Evolutionary conservation across 1,140 invertebrate species (phyloP), one percentile per base, ranked within the genome.

Genomic region (Anagrus nilaparvatae): DNA sequence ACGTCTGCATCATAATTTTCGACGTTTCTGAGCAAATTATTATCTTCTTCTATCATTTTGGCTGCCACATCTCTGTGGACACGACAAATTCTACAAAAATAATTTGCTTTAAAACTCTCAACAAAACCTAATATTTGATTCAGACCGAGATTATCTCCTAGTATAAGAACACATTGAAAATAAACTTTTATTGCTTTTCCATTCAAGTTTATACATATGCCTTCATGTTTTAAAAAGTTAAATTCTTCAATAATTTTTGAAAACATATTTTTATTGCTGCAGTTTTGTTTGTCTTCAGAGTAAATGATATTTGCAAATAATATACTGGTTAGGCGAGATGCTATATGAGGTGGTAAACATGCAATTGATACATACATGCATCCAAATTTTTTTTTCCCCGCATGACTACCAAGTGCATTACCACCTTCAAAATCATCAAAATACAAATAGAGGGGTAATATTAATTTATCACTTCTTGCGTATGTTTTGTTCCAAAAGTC

Each of bases 111-210:
- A 32, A 49, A 52, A 34, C 43, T 44, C 29, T 50, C 24, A 3
- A 33, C 28, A 36, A 52, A 46, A 5, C 48, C 43, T 31, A 40
- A 52, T 27, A 41, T 50, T 17, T 32, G 25, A 38, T 50, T 52
- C 16, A 52, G 8, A 3, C 41, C 38, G 14, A 46, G 37, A 39
- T 50, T 52, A 19, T 49, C 50, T 1, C 48, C 50, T n/a, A 24
- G 10, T n/a, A 44, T 10, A 3, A 43, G 16, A 30, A 13, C 18
- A 16, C 44, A 31, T 37, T 52, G 27, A 40, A 52, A 52, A 39
- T 48, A 44, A 4, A 52, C 32, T 12, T 13, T 38, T 18, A 19
- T 27, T 9, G 40, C 6, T 32, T 23, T 2, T 20, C 44, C 44
- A 44, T 48, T 41, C 21, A 48, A 13, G 16, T 34, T 12, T 17